Evolutionary conservation across 2,888 invertebrate genomes (phyloP), one percentile per base, ranked within the genome.

Genomic region (Meganola albula): DNA sequence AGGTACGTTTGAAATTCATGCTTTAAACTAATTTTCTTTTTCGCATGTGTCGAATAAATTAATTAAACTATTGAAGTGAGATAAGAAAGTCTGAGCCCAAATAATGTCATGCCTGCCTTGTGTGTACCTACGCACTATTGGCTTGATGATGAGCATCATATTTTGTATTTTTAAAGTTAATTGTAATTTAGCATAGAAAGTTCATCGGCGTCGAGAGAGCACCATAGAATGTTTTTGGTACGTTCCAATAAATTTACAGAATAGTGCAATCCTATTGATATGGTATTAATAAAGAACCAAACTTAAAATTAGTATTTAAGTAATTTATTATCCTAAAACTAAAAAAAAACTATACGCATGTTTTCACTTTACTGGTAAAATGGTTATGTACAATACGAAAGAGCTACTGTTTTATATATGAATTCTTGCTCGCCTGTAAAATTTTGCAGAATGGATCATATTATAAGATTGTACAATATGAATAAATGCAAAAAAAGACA

Each of bases 381-480:
- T 79, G 84, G 83, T 85, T 84, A 85, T 84, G 83, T 85, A 86
- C 78, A 82, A 84, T 84, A 83, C 68, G 82, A 78, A 82, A 74
- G 83, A 84, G 83, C 84, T 84, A 77, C 78, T 77, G 84, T 87
- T 87, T 87, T 87, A 83, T 87, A 87, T 84, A 85, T 84, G 84
- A 87, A 85, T 86, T 85, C 85, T 86, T 84, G 86, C 84, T 86
- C 86, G 87, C 86, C 78, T 86, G 87, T 87, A 87, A 83, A 83
- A 85, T 84, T 85, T 85, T 85, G 85, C 85, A 85, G 85, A 85
- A 85, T 83, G 85, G 72, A 83, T 84, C 83, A 84, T 78, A 78
- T 83, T 80, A 83, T 83, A 85, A 85, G 82, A 85, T 84, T 85
- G 85, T 85, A 85, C 84, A 85, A 84, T 85, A 85, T 83, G 79